Evolutionary conservation across 2,797 vertebrate genomes (phyloP).

Genomic region (Chelon labrosus): DNA sequence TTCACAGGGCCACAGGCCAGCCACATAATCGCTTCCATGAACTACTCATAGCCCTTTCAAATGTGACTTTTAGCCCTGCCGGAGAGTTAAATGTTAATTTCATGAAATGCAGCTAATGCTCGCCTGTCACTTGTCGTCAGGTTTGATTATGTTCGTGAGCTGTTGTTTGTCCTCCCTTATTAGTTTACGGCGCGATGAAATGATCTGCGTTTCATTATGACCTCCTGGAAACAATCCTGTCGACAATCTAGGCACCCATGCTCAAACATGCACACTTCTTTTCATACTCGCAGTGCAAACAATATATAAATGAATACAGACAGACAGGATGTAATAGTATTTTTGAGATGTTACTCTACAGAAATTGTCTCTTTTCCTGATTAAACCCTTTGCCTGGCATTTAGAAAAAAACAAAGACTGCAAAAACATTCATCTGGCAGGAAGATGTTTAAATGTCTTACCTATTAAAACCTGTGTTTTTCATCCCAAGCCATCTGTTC

Average conservation of each 20-base stretch:
- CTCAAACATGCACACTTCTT: neutral
- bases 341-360: conserved; percentile 1
- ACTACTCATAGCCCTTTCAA: conserved; percentile 76
- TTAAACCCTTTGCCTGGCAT: conserved; percentile 13
- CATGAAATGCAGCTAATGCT: conserved; percentile 81
- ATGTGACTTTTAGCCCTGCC: conserved; percentile 77
- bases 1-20: conserved; percentile 77
- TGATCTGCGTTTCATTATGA: conserved; percentile 77
- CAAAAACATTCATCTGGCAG: conserved; percentile 33
- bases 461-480: conserved; percentile 29
- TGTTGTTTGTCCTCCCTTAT: conserved; percentile 81
- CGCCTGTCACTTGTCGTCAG: conserved; percentile 85
- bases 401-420: conserved; percentile 33
- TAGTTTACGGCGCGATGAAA: conserved; percentile 76
- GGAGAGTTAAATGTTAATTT: conserved; percentile 83
- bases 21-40: conserved; percentile 85
- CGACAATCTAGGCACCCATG: conserved; percentile 42
- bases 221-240: conserved; percentile 76
- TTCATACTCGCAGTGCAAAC: conserved; percentile 5
- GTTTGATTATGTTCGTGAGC: conserved; percentile 80
- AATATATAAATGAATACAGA: conserved; percentile 5
- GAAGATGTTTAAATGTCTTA: conserved; percentile 34
- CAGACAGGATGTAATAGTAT: conserved; percentile 1
- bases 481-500: conserved; percentile 52
- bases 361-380: neutral